phyloP scores from a whole-genome alignment of 2,113 vertebrate species.

The Pleuronectes platessa region DNA sequence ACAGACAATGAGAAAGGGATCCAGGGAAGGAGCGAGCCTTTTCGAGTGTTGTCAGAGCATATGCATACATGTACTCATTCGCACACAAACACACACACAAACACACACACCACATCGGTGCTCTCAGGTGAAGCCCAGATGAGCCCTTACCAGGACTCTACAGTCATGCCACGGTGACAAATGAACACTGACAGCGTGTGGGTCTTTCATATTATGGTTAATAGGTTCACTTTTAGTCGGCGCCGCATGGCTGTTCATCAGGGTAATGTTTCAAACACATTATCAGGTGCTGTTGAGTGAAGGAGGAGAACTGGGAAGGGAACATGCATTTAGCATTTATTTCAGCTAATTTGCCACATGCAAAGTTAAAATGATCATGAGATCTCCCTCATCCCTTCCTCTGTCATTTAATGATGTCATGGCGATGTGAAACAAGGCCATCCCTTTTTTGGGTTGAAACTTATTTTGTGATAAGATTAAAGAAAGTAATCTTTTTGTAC shows the following conservation, averaged over 20 bases:
- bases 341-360: conserved; percentile 62
- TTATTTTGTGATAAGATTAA: neutral
- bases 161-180: conserved; percentile 66
- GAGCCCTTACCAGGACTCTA: conserved; percentile 54
- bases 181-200: conserved; percentile 78
- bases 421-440: conserved; percentile 22
- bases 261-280: conserved; percentile 73
- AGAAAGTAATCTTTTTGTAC: too few species aligned
- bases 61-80: conserved; percentile 18
- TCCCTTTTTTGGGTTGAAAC: conserved; percentile 38
- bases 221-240: conserved; percentile 71
- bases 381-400: conserved; percentile 24
- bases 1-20: conserved; percentile 64
- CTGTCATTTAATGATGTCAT: conserved; percentile 24
- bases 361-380: conserved; percentile 48
- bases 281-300: conserved; percentile 64
- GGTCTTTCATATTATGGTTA: conserved; percentile 81
- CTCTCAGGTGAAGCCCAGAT: conserved; percentile 37
- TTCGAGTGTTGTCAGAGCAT: conserved; percentile 49
- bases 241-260: conserved; percentile 69
- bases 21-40: conserved; percentile 25
- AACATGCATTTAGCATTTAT: conserved; percentile 41
- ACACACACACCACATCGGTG: neutral
- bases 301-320: conserved; percentile 29
- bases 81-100: conserved; percentile 11